Evolutionary conservation across 2,113 vertebrate species (phyloP).

Genomic region (Garra rufa): DNA sequence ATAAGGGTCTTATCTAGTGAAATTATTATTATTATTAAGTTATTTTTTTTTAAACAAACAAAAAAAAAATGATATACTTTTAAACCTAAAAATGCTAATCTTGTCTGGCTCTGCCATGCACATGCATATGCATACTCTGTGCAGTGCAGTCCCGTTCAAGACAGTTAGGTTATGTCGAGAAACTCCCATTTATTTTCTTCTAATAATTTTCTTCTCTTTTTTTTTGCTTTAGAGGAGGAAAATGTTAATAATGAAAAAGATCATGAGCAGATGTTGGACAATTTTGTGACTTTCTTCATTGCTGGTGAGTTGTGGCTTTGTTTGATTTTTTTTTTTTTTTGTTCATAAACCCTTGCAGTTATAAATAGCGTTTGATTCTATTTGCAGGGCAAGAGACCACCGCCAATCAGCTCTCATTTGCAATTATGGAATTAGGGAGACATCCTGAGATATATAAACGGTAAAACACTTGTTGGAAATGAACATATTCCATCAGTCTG

Average conservation of each 20-base stretch:
- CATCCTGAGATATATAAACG: slow-evolving; percentile 85
- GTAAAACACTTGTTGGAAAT: slow-evolving; percentile 61
- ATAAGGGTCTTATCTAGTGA: too few species aligned
- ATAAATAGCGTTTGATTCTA: background rate
- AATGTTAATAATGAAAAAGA: slow-evolving; percentile 71
- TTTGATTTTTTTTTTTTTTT: slow-evolving; percentile 4
- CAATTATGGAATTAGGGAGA: slow-evolving; percentile 85
- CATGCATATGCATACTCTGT: too few species aligned
- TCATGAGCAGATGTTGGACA: slow-evolving; percentile 87
- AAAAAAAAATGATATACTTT: too few species aligned
- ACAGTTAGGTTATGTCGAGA: too few species aligned
- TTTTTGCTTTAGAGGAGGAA: slow-evolving; percentile 74
- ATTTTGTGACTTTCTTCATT: slow-evolving; percentile 90
- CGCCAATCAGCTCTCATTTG: slow-evolving; percentile 86
- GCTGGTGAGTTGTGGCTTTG: slow-evolving; percentile 78
- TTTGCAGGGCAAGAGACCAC: slow-evolving; percentile 91
- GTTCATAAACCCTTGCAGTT: background rate
- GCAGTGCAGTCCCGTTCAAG: too few species aligned
- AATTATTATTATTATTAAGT: too few species aligned
- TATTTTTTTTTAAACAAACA: too few species aligned
- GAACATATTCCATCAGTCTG: background rate
- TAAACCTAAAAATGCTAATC: too few species aligned
- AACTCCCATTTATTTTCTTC: too few species aligned
- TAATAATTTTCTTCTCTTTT: too few species aligned
- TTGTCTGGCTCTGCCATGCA: too few species aligned